A percentile compares a stretch with the other conserved stretches of the same genome.
Evolutionary conservation across 2,113 vertebrate species (phyloP).

Genomic region (Hippocampus guttulatus): DNA sequence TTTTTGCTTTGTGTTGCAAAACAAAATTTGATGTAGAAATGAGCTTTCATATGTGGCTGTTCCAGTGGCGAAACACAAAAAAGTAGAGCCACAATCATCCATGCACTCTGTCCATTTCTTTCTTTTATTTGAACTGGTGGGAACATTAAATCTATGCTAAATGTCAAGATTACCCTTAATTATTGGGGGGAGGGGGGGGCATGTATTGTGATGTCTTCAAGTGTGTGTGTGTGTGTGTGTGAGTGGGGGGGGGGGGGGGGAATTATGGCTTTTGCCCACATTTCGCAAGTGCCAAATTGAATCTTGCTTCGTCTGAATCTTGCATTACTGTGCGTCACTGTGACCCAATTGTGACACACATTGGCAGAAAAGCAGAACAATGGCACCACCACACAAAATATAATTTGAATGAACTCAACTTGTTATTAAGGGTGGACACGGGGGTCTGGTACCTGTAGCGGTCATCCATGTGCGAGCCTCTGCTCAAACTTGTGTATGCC

Average conservation of each 20-base stretch:
- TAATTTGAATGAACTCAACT: not conserved
- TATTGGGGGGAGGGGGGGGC: too few relatives aligned
- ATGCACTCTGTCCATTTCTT: not conserved
- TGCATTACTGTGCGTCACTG: not conserved
- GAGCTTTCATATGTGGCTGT: not conserved
- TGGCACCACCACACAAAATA: not conserved
- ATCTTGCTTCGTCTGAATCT: too few relatives aligned
- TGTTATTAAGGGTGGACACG: not conserved
- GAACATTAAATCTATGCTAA: not conserved
- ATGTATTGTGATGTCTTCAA: not conserved
- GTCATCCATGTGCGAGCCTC: conserved; percentile 86
- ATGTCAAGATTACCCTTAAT: too few relatives aligned
- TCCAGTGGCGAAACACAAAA: too few relatives aligned
- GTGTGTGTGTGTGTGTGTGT: not conserved
- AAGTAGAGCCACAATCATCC: not conserved
- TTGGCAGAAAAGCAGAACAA: not conserved
- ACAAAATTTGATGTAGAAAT: not conserved
- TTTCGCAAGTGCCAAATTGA: not conserved
- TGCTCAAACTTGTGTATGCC: conserved; percentile 83
- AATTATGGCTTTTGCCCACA: not conserved
- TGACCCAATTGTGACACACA: not conserved
- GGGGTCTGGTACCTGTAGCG: conserved; percentile 75
- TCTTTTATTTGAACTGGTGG: not conserved
- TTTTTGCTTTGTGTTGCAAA: not conserved
- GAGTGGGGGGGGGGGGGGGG: not conserved